Conservation (phyloP, 2,113 vertebrate species). For the Excalfactoria chinensis region DNA sequence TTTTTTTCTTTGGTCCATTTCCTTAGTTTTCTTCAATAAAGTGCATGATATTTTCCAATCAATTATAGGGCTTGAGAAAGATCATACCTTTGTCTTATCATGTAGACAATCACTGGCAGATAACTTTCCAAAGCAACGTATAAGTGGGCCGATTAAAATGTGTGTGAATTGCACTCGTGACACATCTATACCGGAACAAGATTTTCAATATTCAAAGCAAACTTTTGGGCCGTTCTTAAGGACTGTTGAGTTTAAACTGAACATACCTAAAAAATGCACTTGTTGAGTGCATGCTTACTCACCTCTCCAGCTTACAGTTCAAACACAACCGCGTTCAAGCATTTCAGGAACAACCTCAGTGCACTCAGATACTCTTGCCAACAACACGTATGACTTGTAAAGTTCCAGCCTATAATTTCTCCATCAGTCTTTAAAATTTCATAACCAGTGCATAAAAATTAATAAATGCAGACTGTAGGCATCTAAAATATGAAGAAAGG, state of each 20-base stretch:
- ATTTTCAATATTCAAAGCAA: neutral
- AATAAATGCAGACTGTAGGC: neutral
- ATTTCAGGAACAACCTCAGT: neutral
- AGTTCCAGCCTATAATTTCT: neutral
- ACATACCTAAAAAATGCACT: neutral
- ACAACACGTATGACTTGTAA: rapidly evolving
- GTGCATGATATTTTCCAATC: neutral
- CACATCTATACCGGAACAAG: neutral
- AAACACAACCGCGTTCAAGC: neutral
- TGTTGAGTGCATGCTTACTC: neutral
- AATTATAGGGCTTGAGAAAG: neutral
- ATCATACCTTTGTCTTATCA: neutral
- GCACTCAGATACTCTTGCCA: neutral
- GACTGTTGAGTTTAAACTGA: neutral
- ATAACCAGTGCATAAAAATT: neutral
- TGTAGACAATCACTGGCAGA: neutral
- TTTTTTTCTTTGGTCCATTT: neutral
- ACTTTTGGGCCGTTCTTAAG: neutral
- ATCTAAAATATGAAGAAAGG: neutral
- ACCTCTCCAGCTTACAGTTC: neutral
- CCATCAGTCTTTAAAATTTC: neutral
- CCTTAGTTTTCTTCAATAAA: neutral
- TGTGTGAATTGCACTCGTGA: neutral
- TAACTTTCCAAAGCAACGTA: neutral
- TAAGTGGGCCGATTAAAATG: neutral